Evolutionary conservation across 2,797 vertebrate genomes (phyloP).

Genomic region (Platalea minor): DNA sequence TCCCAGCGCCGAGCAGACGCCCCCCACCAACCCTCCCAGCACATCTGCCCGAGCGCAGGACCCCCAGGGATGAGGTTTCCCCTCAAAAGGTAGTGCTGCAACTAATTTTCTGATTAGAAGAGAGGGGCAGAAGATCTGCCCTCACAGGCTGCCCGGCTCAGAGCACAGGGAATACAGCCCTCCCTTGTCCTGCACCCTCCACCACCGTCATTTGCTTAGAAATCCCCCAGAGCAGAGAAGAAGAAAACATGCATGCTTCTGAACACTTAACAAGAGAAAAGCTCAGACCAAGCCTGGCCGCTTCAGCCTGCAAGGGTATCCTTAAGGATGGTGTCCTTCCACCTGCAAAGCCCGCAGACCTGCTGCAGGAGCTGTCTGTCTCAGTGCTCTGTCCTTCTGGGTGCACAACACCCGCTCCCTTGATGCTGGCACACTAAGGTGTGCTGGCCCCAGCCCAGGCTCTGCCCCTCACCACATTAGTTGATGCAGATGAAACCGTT

Average conservation of each 20-base stretch:
- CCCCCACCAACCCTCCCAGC: not conserved
- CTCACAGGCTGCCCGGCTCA: not conserved
- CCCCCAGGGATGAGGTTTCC: not conserved
- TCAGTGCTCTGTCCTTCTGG: not conserved
- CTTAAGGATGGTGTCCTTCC: not conserved
- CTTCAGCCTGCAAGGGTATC: not conserved
- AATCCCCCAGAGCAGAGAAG: not conserved
- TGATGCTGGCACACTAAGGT: not conserved
- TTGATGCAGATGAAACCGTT: not conserved
- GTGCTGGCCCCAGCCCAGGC: not conserved
- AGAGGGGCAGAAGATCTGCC: not conserved
- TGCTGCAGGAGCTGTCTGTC: not conserved
- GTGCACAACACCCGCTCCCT: not conserved
- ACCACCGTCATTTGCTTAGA: not conserved
- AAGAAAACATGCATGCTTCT: not conserved
- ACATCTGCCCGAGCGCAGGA: fast-evolving
- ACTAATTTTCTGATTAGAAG: not conserved
- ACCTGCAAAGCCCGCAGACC: not conserved
- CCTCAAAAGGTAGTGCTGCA: not conserved
- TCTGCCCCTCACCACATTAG: not conserved
- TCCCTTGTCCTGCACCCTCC: not conserved
- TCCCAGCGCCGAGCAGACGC: not conserved
- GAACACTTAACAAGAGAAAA: not conserved
- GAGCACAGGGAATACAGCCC: not conserved
- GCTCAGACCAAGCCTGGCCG: not conserved